phyloP scores from a whole-genome alignment of 2,888 invertebrate species.

The Cyclophora punctaria region DNA sequence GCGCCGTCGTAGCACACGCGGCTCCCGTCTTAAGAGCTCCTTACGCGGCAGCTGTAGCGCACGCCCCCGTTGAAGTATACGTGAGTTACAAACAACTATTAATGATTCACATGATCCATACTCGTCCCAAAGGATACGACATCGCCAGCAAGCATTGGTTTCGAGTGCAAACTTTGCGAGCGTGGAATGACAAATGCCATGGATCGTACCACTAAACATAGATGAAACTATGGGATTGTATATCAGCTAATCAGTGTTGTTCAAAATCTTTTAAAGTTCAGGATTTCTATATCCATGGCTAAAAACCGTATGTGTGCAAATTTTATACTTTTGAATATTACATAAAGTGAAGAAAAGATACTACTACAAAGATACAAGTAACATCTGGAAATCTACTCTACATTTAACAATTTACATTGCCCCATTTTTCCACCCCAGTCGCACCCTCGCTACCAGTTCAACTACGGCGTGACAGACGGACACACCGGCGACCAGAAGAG shows the following conservation, averaged over 20 bases:
- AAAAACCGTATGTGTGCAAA: background rate
- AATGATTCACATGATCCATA: background rate
- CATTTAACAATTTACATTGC: no score
- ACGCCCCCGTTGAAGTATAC: constrained; percentile 69
- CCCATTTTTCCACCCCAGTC: constrained; percentile 44
- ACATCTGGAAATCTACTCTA: no score
- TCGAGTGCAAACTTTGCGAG: no score
- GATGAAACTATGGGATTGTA: no score
- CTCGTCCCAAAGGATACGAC: background rate
- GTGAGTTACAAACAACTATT: constrained; percentile 35
- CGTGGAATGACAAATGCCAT: no score
- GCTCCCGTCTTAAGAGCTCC: constrained; percentile 44
- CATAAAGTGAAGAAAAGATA: no score
- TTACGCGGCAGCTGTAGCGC: constrained; percentile 44
- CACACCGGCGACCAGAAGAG: constrained; percentile 79
- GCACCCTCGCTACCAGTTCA: constrained; percentile 77
- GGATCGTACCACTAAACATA: no score
- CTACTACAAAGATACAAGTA: no score
- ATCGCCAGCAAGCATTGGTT: no score
- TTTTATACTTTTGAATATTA: no score
- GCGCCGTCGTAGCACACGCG: constrained; percentile 54
- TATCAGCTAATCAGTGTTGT: background rate
- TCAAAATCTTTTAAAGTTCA: background rate
- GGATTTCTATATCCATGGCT: background rate
- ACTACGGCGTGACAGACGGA: constrained; percentile 77